These are phyloP conservation scores for Neoaliturus tenellus DNA, from an alignment of 2,888 invertebrate genomes.

Conservation along the genomic window DNA sequence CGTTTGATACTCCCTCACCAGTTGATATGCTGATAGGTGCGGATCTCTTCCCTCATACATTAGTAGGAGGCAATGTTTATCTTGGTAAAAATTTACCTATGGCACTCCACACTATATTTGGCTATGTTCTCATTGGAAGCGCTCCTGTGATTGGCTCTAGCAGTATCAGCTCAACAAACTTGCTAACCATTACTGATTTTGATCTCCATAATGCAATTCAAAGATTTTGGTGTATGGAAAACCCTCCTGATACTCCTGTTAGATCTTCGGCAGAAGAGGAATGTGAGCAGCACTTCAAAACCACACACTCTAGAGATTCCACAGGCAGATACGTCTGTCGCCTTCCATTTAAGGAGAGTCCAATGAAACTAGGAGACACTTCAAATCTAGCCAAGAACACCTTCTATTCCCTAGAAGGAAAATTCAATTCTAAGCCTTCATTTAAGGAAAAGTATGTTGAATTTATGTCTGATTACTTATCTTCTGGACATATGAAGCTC, in stretches of 20 bases:
- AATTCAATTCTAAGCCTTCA: not conserved
- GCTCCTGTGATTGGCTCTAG: not conserved
- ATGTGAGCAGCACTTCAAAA: not conserved
- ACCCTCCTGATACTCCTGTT: not conserved
- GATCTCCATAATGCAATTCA: not conserved
- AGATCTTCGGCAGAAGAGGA: not conserved
- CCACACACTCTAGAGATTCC: not conserved
- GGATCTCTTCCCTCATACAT: no score
- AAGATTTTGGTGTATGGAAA: not conserved
- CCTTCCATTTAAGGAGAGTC: not conserved
- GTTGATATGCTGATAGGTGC: no score
- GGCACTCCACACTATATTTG: no score
- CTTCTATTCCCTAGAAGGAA: not conserved
- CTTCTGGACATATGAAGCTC: not conserved
- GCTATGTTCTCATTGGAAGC: no score
- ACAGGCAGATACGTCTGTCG: not conserved
- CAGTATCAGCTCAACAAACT: not conserved
- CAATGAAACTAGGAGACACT: not conserved
- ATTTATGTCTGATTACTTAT: slow-evolving; percentile 4
- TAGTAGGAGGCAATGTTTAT: no score
- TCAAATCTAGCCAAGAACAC: not conserved
- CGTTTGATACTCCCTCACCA: no score
- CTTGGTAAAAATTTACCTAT: not conserved
- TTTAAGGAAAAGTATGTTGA: not conserved
- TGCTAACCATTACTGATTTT: not conserved